Evolutionary conservation across 1,140 invertebrate species (phyloP), one percentile per base, ranked within the genome.

Genomic region (Hylaeus volcanicus): DNA sequence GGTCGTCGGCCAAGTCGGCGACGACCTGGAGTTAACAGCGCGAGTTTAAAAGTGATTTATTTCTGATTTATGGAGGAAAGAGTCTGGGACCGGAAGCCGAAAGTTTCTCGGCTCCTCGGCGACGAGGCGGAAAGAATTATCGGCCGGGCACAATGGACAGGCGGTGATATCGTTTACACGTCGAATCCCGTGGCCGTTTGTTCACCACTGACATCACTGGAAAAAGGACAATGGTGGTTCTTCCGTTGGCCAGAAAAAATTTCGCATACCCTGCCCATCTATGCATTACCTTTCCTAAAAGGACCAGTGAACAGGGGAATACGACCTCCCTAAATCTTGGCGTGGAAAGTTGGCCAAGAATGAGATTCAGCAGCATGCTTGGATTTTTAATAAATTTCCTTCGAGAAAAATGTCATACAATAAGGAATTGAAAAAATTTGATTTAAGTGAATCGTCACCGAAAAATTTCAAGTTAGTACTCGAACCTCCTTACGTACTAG

Each of bases 1-100:
- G 63, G 64, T 66, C 77, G 87, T 66, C 77, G 87, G 73, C 79
- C 74, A 84, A 78, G 82, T 76, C 64, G 70, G 82, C 88, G 88
- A 85, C 88, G 88, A 88, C 88, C 89, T 89, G 91, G 88, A 92
- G 91, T 90, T 92, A 92, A 92, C 91, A 92, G 91, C 88, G 88
- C 88, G 90, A 92, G 88, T 91, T 91, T 91, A 91, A 92, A 89
- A 92, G 92, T 92, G 92, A 92, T 92, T 92, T 92, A 92, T 92
- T 90, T 92, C 89, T 92, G 91, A 92, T 92, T 92, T 92, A 92
- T 91, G 91, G 89, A 89, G 89, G 88, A 87, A 85, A 86, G 82
- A 87, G 65, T 79, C 84, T 78, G 78, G 15, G 9, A n/a, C 75
- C 78, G 88, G 81, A 85, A 86, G 84, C 84, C 86, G 86, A 91